Conservation (phyloP, 2,888 invertebrate genomes). For the Cantharis nigra region DNA sequence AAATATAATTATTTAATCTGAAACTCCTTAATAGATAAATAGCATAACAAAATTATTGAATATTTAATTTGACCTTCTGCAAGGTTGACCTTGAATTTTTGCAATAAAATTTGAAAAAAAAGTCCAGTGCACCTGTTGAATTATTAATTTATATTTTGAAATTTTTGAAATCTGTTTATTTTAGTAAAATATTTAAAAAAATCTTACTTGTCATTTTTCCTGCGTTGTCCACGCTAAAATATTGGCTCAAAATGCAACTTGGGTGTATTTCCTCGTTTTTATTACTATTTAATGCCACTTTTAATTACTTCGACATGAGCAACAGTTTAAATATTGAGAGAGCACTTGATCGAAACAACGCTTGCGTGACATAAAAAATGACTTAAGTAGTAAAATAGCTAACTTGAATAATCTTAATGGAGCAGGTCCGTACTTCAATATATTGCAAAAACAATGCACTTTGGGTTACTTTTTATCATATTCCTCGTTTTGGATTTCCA, state of each 20-base stretch:
- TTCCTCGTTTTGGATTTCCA: too few relatives aligned
- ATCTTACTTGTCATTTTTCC: neutral
- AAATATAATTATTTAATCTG: neutral
- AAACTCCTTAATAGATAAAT: neutral
- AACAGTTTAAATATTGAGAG: neutral
- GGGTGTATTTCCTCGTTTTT: neutral
- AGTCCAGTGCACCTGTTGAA: neutral
- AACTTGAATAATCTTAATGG: neutral
- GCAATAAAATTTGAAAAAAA: neutral
- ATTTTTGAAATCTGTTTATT: neutral
- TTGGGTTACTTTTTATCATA: too few relatives aligned
- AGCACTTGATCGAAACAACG: neutral
- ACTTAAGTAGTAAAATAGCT: neutral
- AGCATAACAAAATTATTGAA: neutral
- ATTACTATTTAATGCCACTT: neutral
- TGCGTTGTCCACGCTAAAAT: neutral
- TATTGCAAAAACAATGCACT: too few relatives aligned
- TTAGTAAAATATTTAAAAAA: neutral
- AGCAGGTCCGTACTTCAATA: neutral
- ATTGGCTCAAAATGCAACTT: neutral
- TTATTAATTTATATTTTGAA: neutral
- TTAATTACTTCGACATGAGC: neutral
- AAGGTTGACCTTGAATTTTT: constrained; percentile 13
- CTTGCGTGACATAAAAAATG: neutral
- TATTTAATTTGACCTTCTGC: constrained; percentile 10